These are phyloP conservation scores for Auanema freiburgensis DNA, from an alignment of 2,888 invertebrate genomes.

Conservation along the genomic window DNA sequence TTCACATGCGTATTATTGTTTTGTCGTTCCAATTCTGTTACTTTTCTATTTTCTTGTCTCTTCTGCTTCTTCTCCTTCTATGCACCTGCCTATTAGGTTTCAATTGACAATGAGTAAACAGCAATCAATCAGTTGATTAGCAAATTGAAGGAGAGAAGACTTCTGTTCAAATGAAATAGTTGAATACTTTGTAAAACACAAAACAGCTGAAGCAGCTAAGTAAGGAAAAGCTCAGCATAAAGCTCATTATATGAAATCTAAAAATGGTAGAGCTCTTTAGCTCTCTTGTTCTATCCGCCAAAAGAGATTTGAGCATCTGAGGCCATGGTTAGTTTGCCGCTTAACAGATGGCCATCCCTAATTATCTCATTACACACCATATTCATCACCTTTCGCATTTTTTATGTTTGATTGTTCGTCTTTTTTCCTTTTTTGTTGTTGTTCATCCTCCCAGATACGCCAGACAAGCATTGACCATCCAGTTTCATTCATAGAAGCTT, in stretches of 20 bases:
- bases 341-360: no score
- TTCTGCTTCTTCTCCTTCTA: no score
- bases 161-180: no score
- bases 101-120: no score
- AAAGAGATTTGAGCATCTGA: no score
- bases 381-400: conserved; percentile 12
- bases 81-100: no score
- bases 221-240: neutral
- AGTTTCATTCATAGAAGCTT: no score
- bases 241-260: neutral
- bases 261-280: neutral
- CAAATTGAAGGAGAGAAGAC: no score
- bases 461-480: conserved; percentile 1
- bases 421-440: conserved; percentile 3
- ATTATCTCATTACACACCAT: conserved; percentile 7
- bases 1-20: conserved; percentile 5
- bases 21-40: conserved; percentile 18
- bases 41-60: neutral
- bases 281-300: neutral
- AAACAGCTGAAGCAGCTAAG: neutral
- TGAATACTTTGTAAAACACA: no score
- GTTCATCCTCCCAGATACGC: neutral
- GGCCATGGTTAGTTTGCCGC: no score
- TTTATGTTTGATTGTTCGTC: neutral
- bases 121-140: no score